Evolutionary conservation across 2,113 vertebrate species (phyloP).

Genomic region (Notothenia rossii): DNA sequence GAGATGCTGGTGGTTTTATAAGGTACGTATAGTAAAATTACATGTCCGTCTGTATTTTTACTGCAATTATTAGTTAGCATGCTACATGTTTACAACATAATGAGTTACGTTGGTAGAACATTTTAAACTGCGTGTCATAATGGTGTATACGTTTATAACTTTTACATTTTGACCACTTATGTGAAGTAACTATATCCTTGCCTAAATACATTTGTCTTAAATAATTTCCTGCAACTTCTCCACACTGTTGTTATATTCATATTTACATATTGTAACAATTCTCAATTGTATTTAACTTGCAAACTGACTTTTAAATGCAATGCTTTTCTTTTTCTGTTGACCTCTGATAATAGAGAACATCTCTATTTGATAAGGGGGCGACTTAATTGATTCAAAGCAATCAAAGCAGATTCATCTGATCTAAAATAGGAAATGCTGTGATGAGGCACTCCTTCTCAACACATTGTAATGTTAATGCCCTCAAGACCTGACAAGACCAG

Average conservation of each 20-base stretch:
- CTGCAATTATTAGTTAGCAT: neutral
- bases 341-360: neutral
- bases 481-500: conserved; percentile 24
- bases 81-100: neutral
- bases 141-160: neutral
- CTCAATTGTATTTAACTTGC: neutral
- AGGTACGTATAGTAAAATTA: conserved; percentile 8
- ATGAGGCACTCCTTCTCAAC: conserved; percentile 33
- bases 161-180: neutral
- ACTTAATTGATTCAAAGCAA: neutral
- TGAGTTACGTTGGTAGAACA: neutral
- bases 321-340: neutral
- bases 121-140: neutral
- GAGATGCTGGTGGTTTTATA: neutral
- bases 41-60: neutral
- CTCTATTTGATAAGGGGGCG: neutral
- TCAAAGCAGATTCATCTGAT: neutral
- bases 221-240: neutral
- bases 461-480: conserved; percentile 42
- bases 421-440: conserved; percentile 3
- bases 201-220: neutral
- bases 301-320: no score
- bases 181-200: neutral
- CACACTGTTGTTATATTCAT: neutral
- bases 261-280: neutral